Evolutionary conservation across 2,113 vertebrate species (phyloP).

Genomic region (Carettochelys insculpta): DNA sequence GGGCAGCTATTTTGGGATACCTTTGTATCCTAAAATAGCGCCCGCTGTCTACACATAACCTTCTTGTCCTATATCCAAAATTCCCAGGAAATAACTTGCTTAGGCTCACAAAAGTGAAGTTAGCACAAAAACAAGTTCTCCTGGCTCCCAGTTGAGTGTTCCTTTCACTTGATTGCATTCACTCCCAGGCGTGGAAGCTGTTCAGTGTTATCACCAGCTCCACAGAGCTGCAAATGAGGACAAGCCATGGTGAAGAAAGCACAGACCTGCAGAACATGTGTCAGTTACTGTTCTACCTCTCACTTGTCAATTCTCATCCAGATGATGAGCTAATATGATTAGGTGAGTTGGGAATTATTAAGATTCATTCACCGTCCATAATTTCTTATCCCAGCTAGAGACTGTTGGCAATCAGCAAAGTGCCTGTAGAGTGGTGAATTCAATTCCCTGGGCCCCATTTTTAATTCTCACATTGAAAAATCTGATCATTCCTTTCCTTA

Average conservation of each 20-base stretch:
- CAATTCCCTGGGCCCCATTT: neutral
- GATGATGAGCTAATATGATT: slow-evolving; percentile 47
- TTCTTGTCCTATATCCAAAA: neutral
- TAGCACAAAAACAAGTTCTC: neutral
- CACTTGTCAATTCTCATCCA: slow-evolving; percentile 34
- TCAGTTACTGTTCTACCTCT: neutral
- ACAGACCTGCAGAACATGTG: neutral
- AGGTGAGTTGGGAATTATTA: slow-evolving; percentile 34
- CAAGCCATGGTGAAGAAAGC: neutral
- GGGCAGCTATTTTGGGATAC: too few species aligned
- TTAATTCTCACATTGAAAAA: slow-evolving; percentile 52
- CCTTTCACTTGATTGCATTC: neutral
- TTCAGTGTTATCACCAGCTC: neutral
- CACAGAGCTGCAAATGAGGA: neutral
- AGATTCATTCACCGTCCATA: neutral
- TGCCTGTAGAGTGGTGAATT: neutral
- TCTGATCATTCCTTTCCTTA: neutral
- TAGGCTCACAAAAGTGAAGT: neutral
- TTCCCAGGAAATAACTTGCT: neutral
- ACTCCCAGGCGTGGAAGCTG: neutral
- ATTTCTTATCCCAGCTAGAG: slow-evolving; percentile 22
- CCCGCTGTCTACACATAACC: too few species aligned
- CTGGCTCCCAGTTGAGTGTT: neutral
- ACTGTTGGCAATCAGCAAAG: neutral
- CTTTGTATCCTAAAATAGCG: too few species aligned